Evolutionary conservation across 2,113 vertebrate genomes (phyloP).

Genomic region (Gavialis gangeticus): DNA sequence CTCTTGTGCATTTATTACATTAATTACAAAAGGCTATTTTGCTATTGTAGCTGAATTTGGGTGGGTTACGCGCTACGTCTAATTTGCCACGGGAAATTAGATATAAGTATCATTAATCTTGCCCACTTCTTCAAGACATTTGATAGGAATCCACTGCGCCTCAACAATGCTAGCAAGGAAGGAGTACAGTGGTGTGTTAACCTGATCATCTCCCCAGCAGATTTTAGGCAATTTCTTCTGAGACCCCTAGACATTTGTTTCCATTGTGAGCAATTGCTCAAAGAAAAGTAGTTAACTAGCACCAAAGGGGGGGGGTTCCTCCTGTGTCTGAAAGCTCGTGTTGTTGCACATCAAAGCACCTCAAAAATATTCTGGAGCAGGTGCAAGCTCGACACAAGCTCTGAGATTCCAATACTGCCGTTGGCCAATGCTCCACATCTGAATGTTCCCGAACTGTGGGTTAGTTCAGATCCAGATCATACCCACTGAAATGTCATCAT

Average conservation of each 20-base stretch:
- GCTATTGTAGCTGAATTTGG: neutral
- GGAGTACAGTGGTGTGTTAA: accelerated
- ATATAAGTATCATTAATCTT: conserved; percentile 52
- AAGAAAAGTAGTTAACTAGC: conserved; percentile 31
- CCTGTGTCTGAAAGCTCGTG: neutral
- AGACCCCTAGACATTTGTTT: conserved; percentile 46
- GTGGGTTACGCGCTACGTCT: conserved; percentile 35
- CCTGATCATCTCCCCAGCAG: neutral
- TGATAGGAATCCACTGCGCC: neutral
- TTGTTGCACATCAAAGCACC: neutral
- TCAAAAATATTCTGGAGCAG: neutral
- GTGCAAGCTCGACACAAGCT: neutral
- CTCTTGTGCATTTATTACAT: conserved; percentile 42
- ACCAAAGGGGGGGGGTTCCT: neutral
- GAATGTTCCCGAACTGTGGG: neutral
- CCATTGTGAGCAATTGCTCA: neutral
- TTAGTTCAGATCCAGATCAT: neutral
- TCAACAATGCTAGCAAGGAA: neutral
- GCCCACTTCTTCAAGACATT: neutral
- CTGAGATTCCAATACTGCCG: neutral
- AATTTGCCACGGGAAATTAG: conserved; percentile 60
- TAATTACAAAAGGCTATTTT: conserved; percentile 36
- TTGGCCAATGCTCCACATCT: neutral
- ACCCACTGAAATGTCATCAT: neutral
- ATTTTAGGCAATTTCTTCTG: neutral